Base-by-base conservation (phyloP, 2,888 invertebrate genomes). In the Apodemia duryi region DNA sequence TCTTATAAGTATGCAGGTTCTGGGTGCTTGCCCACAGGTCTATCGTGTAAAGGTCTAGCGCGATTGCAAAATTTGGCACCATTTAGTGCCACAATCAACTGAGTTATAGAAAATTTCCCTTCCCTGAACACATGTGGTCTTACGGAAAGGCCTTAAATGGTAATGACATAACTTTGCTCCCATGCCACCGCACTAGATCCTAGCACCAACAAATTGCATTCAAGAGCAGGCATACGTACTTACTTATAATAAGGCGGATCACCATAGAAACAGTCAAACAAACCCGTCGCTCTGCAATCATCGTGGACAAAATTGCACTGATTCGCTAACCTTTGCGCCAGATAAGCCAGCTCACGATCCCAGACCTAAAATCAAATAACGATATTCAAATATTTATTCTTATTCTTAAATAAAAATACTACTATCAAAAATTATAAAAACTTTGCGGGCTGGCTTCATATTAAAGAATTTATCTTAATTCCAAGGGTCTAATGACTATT, bases 221-320 rank as follows among this genome's bases (percentile, higher is more conserved):
- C 49, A 51, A 51, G 7, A 51, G 7, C 49, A 5, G 21, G 11
- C 52, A 52, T 11, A 54, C 29, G 54, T 54, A 54, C 54, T 54
- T 54, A 29, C 29, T 54, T 54, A 54, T 54, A 54, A 54, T 54
- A 54, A 54, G 54, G 29, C 54, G 54, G 28, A n/a, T 54, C 29
- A 54, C 7, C 29, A 28, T 54, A 29, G 28, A 54, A 54, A 5
- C 54, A 54, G 10, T 28, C 10, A 29, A 10, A 66, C 41, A 7
- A 51, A 89, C 91, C 85, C 65, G 91, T 91, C 0, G 91, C 91
- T 69, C 91, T 79, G 70, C 91, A 91, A 11, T 88, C 84, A 28
- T 91, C 91, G 67, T 91, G 91, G 0, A 85, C 80, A 43, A 91
- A 91, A 43, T 76, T 74, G 61, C 91, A 91, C 68, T 91, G 91